Base-by-base conservation (phyloP, 2,888 invertebrate genomes). In the Pristionchus exspectatus region DNA sequence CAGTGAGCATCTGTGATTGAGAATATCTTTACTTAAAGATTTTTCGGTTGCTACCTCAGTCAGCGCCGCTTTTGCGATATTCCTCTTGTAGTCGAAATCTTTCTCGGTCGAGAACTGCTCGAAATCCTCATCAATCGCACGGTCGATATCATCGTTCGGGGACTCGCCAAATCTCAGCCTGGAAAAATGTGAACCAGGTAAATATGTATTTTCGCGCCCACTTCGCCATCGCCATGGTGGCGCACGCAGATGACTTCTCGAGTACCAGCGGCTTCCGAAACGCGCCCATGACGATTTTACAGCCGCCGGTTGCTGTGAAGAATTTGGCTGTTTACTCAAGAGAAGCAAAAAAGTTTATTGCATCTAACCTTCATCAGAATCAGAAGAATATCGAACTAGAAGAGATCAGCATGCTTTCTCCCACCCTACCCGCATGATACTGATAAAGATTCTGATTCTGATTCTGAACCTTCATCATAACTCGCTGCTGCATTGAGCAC, bases 401-500 rank as follows among this genome's bases (percentile, higher is more conserved):
- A n/a, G n/a, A n/a, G n/a, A n/a, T n/a, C n/a, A n/a, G n/a, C n/a
- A n/a, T n/a, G n/a, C n/a, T n/a, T n/a, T n/a, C n/a, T n/a, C n/a
- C n/a, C n/a, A n/a, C n/a, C n/a, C n/a, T n/a, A n/a, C n/a, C n/a
- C n/a, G n/a, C n/a, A n/a, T n/a, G n/a, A n/a, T n/a, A n/a, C n/a
- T n/a, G n/a, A n/a, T n/a, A n/a, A n/a, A n/a, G n/a, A n/a, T n/a
- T n/a, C n/a, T n/a, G n/a, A n/a, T n/a, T n/a, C n/a, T n/a, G n/a
- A n/a, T n/a, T n/a, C n/a, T n/a, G n/a, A 0, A 50, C 44, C 44
- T 50, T 50, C 27, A 77, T 88, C 59, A 27, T 59, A 88, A 33
- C 77, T 56, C 54, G 77, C 72, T 1, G 44, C 81, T 12, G 38
- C 54, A 33, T 89, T 89, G 33, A 89, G 18, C 38, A 89, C 89